A percentile compares a stretch with the other conserved stretches of the same genome.
Evolutionary conservation across 2,888 invertebrate genomes (phyloP).

Genomic region (Cryptophagus acutangulus): DNA sequence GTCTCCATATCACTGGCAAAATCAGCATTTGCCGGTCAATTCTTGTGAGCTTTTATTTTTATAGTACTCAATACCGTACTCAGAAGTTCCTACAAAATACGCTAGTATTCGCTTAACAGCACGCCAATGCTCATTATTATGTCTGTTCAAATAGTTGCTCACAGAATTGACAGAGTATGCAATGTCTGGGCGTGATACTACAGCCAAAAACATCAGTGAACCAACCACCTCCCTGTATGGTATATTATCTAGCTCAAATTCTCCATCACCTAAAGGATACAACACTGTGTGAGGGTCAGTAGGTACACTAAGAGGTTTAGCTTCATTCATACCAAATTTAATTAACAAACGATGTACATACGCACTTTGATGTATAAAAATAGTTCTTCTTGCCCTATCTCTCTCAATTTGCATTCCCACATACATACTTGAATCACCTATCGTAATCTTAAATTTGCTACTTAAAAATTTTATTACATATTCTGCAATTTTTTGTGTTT

Average conservation of each 20-base stretch:
- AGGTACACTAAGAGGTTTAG: slow-evolving; percentile 11
- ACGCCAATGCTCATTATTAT: no score
- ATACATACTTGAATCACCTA: no score
- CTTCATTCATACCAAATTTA: slow-evolving; percentile 10
- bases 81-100: no score
- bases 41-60: background rate
- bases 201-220: no score
- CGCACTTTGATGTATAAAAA: slow-evolving; percentile 13
- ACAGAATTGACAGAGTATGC: slow-evolving; percentile 23
- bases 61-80: slow-evolving; percentile 9
- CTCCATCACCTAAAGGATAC: slow-evolving; percentile 19
- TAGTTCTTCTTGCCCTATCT: slow-evolving; percentile 6
- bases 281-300: slow-evolving; percentile 9
- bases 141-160: slow-evolving; percentile 18
- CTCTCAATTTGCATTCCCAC: no score
- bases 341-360: slow-evolving; percentile 11
- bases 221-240: slow-evolving; percentile 24
- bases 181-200: no score
- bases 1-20: no score
- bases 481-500: no score
- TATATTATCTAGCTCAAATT: slow-evolving; percentile 27
- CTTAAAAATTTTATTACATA: no score
- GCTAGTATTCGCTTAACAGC: no score
- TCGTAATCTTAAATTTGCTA: no score
- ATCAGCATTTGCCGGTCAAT: slow-evolving; percentile 12